These are phyloP conservation scores for Oryctes rhinoceros DNA, from an alignment of 1,140 invertebrate species.

Conservation along the genomic window DNA sequence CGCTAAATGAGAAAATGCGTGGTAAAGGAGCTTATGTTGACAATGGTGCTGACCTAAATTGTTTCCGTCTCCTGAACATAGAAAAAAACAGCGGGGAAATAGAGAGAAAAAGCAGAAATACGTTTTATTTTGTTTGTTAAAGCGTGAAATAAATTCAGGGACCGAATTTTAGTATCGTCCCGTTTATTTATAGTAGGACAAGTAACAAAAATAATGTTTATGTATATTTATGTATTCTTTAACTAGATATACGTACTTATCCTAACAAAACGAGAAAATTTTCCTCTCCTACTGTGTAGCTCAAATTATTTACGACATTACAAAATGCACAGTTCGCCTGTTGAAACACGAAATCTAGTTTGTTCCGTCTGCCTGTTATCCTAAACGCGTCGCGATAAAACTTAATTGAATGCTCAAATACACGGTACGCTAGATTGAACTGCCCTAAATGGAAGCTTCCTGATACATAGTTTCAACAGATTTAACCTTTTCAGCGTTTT, in stretches of 20 bases:
- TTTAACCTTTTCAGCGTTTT: too few relatives aligned
- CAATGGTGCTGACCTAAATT: slow-evolving; percentile 13
- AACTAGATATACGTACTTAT: too few relatives aligned
- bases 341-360: not conserved
- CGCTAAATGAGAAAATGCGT: slow-evolving; percentile 18
- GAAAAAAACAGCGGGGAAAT: not conserved
- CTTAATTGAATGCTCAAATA: slow-evolving; percentile 19
- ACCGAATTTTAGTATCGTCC: too few relatives aligned
- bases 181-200: too few relatives aligned
- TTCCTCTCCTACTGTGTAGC: not conserved
- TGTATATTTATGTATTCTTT: too few relatives aligned
- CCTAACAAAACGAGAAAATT: too few relatives aligned
- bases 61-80: not conserved
- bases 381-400: not conserved
- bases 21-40: not conserved
- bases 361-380: not conserved
- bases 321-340: not conserved
- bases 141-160: too few relatives aligned
- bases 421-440: not conserved
- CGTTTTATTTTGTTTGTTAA: too few relatives aligned
- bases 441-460: too few relatives aligned
- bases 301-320: not conserved
- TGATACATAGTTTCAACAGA: too few relatives aligned
- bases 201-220: too few relatives aligned
- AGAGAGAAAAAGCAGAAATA: too few relatives aligned